Conservation (phyloP, 2,888 invertebrate genomes). For the Sesia apiformis region DNA sequence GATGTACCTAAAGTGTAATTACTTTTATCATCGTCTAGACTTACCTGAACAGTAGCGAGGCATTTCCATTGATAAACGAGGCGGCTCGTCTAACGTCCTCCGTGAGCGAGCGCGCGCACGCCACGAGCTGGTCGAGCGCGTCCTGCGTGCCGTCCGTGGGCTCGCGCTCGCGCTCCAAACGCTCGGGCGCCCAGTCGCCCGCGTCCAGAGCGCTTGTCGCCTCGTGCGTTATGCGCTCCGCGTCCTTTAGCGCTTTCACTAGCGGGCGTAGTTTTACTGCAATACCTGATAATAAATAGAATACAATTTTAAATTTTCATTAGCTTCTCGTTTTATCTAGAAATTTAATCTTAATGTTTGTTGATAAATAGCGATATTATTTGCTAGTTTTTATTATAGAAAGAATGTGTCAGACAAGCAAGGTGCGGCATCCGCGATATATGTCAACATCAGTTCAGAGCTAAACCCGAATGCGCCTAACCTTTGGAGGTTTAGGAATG, state of each 20-base stretch:
- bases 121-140: slow-evolving; percentile 90
- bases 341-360: too few relatives aligned
- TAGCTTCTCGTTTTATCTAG: too few relatives aligned
- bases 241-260: slow-evolving; percentile 85
- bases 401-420: too few relatives aligned
- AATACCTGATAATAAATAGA: slow-evolving; percentile 51
- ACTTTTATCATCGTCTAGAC: not conserved
- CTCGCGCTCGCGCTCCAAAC: slow-evolving; percentile 69
- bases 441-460: too few relatives aligned
- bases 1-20: too few relatives aligned
- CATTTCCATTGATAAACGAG: slow-evolving; percentile 92
- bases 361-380: too few relatives aligned
- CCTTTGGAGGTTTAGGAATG: too few relatives aligned
- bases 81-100: slow-evolving; percentile 93
- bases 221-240: slow-evolving; percentile 85
- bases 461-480: too few relatives aligned
- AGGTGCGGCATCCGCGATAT: too few relatives aligned
- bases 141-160: slow-evolving; percentile 80
- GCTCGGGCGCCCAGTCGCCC: slow-evolving; percentile 85
- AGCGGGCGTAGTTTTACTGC: slow-evolving; percentile 84
- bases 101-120: slow-evolving; percentile 88
- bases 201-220: slow-evolving; percentile 83
- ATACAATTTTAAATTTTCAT: too few relatives aligned
- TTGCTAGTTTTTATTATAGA: too few relatives aligned
- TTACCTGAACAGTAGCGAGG: slow-evolving; percentile 83